A percentile compares a stretch with the other conserved stretches of the same genome.
phyloP scores from a whole-genome alignment of 2,797 vertebrate species.

The Ficedula albicollis region DNA sequence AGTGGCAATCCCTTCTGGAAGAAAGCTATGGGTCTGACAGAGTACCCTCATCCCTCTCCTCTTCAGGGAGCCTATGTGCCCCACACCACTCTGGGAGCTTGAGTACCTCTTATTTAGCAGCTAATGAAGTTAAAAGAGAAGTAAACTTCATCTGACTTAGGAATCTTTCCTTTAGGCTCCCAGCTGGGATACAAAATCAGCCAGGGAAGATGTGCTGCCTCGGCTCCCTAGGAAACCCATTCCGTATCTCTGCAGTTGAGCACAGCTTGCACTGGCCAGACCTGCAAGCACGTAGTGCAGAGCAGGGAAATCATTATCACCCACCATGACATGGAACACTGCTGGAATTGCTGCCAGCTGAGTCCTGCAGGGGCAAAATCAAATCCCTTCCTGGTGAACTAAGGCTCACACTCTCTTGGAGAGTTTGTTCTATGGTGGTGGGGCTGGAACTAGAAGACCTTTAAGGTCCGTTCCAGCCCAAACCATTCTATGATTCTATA shows the following conservation, averaged over 20 bases:
- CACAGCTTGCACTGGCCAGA: not conserved
- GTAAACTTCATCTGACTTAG: not conserved
- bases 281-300: not conserved
- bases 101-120: not conserved
- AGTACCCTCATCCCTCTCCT: not conserved
- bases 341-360: not conserved
- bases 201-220: not conserved
- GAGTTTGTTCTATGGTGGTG: not conserved
- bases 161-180: not conserved
- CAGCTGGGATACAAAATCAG: not conserved
- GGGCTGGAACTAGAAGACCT: not conserved
- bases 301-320: not conserved
- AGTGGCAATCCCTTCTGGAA: not conserved
- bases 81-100: not conserved
- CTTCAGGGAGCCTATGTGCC: not conserved
- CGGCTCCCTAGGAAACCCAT: not conserved
- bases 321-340: not conserved
- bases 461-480: not conserved
- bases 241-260: not conserved
- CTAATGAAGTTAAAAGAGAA: not conserved
- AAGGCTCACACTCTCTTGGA: not conserved
- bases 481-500: not conserved
- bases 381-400: not conserved
- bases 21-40: not conserved
- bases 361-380: accelerated